Base-by-base conservation (phyloP, 2,113 vertebrate species). In the Rhinichthys klamathensis region DNA sequence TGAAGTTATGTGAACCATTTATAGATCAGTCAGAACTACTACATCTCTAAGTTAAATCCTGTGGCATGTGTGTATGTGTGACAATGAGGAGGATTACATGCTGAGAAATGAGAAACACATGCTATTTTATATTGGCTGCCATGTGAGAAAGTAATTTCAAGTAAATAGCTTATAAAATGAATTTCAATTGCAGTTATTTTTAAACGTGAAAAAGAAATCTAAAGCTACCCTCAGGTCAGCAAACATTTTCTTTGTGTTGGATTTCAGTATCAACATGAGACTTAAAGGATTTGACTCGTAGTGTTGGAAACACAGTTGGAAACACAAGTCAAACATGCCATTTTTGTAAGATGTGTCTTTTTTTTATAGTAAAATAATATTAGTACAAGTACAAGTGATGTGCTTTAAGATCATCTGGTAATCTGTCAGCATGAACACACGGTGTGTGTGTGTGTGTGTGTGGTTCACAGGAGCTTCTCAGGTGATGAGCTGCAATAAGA, bases 1-100 rank as follows among this genome's bases (percentile, higher is more conserved):
- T 73, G 11, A 73, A 73, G 70, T 73, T 46, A 38, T 70, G 38
- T 15, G 70, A 73, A 46, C 23, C n/a, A 27, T 74, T 74, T 46
- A 74, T 74, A 46, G 70, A 73, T 8, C 41, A 46, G 70, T 46
- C 3, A 46, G 70, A 70, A 38, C 18, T 23, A 38, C 32, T 10
- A 70, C 1, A 70, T 23, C 67, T 70, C 67, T 35, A 38, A 70
- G 67, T 23, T 70, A 70, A 41, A 73, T 73, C 70, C 41, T 44
- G 67, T 67, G 65, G 9, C 9, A 16, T 41, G 69, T 72, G 69
- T 61, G 60, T 61, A 7, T 25, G 60, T 61, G n/a, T 27, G 60
- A 27, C 13, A 25, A 73, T 1, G 38, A 44, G 44, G 70, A 73
- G 69, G 21, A 35, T 23, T n/a, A 13, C 21, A n/a, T 72, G 38